phyloP scores from a whole-genome alignment of 2,888 invertebrate species.

The Tholera decimalis region DNA sequence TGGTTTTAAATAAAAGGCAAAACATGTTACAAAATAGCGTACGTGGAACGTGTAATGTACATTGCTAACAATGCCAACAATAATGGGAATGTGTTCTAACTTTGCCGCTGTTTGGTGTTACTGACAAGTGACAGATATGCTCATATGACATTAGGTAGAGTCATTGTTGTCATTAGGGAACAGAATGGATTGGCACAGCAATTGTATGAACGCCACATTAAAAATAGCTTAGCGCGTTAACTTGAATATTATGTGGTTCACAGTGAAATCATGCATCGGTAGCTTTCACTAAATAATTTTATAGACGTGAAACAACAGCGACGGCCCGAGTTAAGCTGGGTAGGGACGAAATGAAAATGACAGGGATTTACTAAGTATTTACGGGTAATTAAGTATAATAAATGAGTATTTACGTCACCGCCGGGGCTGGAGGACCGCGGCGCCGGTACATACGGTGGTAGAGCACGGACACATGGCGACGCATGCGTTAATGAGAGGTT shows the following conservation, averaged over 20 bases:
- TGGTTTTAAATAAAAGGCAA: conserved; percentile 51
- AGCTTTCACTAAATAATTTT: conserved; percentile 62
- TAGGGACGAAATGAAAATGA: conserved; percentile 48
- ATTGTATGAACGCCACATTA: conserved; percentile 33
- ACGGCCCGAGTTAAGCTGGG: conserved; percentile 28
- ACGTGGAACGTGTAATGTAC: conserved; percentile 34
- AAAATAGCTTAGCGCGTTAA: conserved; percentile 54
- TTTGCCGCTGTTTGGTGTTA: conserved; percentile 38
- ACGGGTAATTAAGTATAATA: conserved; percentile 56
- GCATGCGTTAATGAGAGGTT: conserved; percentile 80
- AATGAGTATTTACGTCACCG: conserved; percentile 53
- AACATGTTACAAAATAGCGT: conserved; percentile 51
- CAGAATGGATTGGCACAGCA: conserved; percentile 23
- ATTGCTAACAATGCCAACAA: conserved; percentile 35
- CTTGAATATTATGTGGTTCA: conserved; percentile 52
- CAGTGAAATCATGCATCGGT: conserved; percentile 57
- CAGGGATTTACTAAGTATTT: conserved; percentile 47
- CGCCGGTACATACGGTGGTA: conserved; percentile 52
- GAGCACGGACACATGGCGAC: conserved; percentile 75
- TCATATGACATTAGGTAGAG: conserved; percentile 49
- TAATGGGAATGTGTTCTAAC: conserved; percentile 40
- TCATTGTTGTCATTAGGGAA: conserved; percentile 46
- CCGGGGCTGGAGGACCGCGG: conserved; percentile 42
- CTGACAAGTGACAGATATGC: conserved; percentile 32
- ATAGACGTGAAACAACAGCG: conserved; percentile 51